Conservation (phyloP, 1,140 invertebrate species). For the Nebria ingens region DNA sequence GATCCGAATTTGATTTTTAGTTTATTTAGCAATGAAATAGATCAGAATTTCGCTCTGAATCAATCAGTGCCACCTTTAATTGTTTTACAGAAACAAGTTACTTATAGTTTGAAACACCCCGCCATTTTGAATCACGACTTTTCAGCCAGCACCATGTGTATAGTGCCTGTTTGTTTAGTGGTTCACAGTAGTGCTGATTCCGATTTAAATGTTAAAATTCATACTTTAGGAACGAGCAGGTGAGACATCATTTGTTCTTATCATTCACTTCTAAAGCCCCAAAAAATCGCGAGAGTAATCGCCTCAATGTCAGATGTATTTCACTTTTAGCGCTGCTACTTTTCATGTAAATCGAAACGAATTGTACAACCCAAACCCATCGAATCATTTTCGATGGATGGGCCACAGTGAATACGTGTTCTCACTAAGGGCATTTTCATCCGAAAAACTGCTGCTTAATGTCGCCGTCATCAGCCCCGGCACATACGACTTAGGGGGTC, state of each 20-base stretch:
- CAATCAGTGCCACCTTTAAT: constrained; percentile 13
- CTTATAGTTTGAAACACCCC: constrained; percentile 40
- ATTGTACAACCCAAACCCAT: constrained; percentile 24
- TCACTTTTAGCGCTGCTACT: constrained; percentile 14
- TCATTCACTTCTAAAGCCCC: not conserved
- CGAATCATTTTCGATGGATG: constrained; percentile 30
- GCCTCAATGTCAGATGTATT: constrained; percentile 13
- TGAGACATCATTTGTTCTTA: constrained; percentile 15
- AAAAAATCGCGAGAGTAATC: not conserved
- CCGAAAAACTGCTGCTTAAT: constrained; percentile 23
- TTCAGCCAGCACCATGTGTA: constrained; percentile 36
- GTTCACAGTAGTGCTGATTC: constrained; percentile 30
- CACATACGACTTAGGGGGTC: constrained; percentile 30
- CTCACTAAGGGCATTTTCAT: constrained; percentile 25
- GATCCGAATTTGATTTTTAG: constrained; percentile 17
- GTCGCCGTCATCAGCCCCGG: constrained; percentile 27
- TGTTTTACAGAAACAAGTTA: constrained; percentile 29
- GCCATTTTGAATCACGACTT: constrained; percentile 42
- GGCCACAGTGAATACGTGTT: constrained; percentile 23
- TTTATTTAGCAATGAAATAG: constrained; percentile 17
- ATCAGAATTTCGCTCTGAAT: constrained; percentile 5
- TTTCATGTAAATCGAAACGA: constrained; percentile 12
- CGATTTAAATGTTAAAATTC: constrained; percentile 24
- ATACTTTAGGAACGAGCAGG: constrained; percentile 26
- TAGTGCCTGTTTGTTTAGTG: constrained; percentile 42